Base-by-base conservation (phyloP, 2,888 invertebrate genomes). In the Drosophila macrospina region DNA sequence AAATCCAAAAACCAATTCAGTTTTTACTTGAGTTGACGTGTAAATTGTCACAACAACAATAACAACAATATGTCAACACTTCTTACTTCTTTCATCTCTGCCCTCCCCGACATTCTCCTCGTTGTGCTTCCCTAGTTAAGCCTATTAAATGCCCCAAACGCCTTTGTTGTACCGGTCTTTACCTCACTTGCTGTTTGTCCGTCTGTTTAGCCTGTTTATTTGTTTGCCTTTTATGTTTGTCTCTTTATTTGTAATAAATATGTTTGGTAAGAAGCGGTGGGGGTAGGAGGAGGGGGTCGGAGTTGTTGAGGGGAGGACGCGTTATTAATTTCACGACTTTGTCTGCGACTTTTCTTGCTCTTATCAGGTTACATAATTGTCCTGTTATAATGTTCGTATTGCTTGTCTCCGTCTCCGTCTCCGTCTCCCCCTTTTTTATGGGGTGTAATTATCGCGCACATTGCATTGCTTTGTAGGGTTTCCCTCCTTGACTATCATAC, bases 301-400 rank as follows among this genome's bases (percentile, higher is more conserved):
- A 32, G 13, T 13, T 0, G 11, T 4, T 15, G 16, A 41, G 34
- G 28, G n/a, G 13, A 6, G 15, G 7, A 45, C 37, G 64, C 74
- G 78, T 84, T 84, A 84, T 84, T 84, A 84, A 81, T 84, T 84
- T 86, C 87, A 85, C 75, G 69, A 80, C 74, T 78, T 71, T 79
- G 79, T 81, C 86, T 80, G 71, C 59, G 42, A 78, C 78, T 66
- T 71, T 74, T 65, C 55, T 69, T 42, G 60, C 39, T 59, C 67
- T 78, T 87, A 87, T 86, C 86, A 79, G 75, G 86, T 86, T 86
- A 87, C 86, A 86, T 86, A 86, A 86, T 87, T 86, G 86, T 80
- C 80, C 79, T 79, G 77, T 74, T 74, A 74, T 77, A 77, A 66
- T 48, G 69, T 69, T 41, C 45, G 39, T 3, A 20, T 20, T 20